Base-by-base conservation (phyloP, 2,797 vertebrate species). In the Macropodus opercularis region DNA sequence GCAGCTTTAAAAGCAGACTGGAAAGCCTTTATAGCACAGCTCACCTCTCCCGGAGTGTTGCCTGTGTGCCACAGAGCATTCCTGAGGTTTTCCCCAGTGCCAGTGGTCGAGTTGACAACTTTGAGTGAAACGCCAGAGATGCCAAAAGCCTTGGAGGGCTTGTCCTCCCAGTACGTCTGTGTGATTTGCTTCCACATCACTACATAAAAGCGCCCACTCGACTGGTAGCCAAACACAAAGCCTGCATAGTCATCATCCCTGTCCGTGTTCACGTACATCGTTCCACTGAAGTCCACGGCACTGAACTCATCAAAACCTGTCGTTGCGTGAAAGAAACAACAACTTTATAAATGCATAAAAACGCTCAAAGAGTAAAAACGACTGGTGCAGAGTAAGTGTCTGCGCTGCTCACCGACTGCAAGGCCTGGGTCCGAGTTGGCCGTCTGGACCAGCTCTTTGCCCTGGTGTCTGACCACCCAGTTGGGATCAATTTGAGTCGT, bases 151-250 rank as follows among this genome's bases (percentile, higher is more conserved):
- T 94, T 94, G 12, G 97, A 98, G 38, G 98, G 98, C 72, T 96
- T 94, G 73, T 97, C 94, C 43, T 99, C 97, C 98, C 98, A 99
- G 86, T 99, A 99, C 0, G 97, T 99, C 90, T 99, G 98, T 3
- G 98, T 98, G 70, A 98, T 96, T 87, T 99, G 97, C 83, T 99
- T 99, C 98, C 98, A 99, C 98, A 99, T 99, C 9, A 98, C 93
- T 35, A 98, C 98, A 0, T 99, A 99, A 80, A 99, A 99, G 10
- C 96, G 94, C 39, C 93, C 94, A 69, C 97, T 99, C 5, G 98
- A 99, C 87, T 99, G 98, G 89, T 98, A 99, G 78, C 96, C 95
- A 7, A 99, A 99, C 54, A 99, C 97, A 48, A 99, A 99, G 60
- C 98, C 98, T 0, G 97, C 98, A 0, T 99, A 99, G 89, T 99